Conservation (phyloP, 2,888 invertebrate species). For the Cheiracanthium punctorium region DNA sequence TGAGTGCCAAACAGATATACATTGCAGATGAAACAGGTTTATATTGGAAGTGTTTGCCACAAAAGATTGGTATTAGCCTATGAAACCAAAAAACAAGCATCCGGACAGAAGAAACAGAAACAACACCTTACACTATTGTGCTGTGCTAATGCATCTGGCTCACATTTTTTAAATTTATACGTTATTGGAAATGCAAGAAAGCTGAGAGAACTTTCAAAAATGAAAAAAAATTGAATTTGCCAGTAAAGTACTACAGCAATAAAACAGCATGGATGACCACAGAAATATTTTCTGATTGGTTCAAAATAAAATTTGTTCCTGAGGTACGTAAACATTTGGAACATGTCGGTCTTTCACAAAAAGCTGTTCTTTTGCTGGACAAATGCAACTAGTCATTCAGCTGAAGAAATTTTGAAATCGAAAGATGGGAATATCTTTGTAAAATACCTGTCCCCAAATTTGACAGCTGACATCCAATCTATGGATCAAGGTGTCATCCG, state of each 20-base stretch:
- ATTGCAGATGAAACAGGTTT: background rate
- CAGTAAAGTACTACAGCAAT: background rate
- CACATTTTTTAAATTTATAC: background rate
- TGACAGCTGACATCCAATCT: background rate
- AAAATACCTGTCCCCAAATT: background rate
- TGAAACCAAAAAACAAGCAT: slow-evolving; percentile 7
- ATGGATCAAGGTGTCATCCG: background rate
- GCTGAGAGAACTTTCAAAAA: too few relatives aligned
- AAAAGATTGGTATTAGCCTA: background rate
- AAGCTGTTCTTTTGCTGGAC: slow-evolving; percentile 3
- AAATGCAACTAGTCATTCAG: background rate
- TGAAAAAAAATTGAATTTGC: too few relatives aligned
- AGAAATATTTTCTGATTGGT: slow-evolving; percentile 1
- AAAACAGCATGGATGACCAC: background rate
- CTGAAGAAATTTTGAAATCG: background rate
- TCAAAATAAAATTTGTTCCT: slow-evolving; percentile 2
- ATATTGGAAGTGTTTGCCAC: too few relatives aligned
- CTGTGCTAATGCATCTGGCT: slow-evolving; percentile 3
- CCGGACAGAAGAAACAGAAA: slow-evolving; percentile 5
- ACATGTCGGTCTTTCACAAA: background rate
- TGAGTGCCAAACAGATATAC: background rate
- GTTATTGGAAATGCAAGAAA: too few relatives aligned
- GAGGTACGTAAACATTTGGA: slow-evolving; percentile 11
- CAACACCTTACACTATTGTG: background rate
- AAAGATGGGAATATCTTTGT: background rate